Base-by-base conservation (phyloP, 2,797 vertebrate genomes). In the Accipiter minullus region DNA sequence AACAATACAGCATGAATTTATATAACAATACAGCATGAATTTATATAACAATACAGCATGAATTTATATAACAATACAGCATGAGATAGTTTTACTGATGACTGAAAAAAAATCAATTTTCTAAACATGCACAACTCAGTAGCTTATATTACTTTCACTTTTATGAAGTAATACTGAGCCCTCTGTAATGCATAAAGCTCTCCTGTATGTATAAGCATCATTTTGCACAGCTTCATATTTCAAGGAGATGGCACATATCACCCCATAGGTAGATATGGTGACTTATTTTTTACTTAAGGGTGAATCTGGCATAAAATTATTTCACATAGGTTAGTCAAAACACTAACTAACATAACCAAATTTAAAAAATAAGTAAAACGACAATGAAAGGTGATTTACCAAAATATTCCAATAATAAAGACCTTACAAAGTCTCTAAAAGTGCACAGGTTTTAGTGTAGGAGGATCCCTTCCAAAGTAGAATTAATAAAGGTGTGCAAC, bases 211-310 rank as follows among this genome's bases (percentile, higher is more conserved):
- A 62, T 2, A 5, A 83, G 8, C 21, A 53, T 31, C 6, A 15
- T 52, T 75, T 55, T 74, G 22, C 48, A 52, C 17, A 47, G 69
- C 42, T 60, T 45, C 32, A 9, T 6, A 4, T 45, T 48, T 79
- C 52, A 62, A 82, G 36, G 13, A 38, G 19, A 47, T 0, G 6
- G 36, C n/a, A 36, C 3, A 1, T 8, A 56, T 20, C 29, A 48
- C 6, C 11, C 31, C 15, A 11, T 0, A 69, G 23, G 19, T 9
- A 71, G 19, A 27, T 14, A 45, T 0, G 0, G 6, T 2, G 4
- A 34, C 34, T 56, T 34, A 26, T 25, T 66, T 66, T 66, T 80
- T 12, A 53, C 12, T n/a, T 59, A 25, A 63, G 9, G 15, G 31
- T 38, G 15, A 72, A 72, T 32, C 31, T 72, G 17, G 63, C 5